Evolutionary conservation across 2,888 invertebrate species (phyloP), one percentile per base, ranked within the genome.

Genomic region (Saturnia pavonia): DNA sequence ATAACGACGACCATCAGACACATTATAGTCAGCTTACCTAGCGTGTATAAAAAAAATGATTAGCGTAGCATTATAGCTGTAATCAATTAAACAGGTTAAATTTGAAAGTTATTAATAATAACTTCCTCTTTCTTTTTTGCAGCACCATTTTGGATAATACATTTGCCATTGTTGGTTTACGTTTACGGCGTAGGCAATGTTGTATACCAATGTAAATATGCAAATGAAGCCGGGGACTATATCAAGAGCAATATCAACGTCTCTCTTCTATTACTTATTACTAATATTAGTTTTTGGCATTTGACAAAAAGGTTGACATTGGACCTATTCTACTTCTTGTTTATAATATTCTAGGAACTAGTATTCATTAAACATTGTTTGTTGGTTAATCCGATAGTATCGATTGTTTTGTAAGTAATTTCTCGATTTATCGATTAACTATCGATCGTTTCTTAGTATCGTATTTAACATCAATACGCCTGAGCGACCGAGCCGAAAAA

Each of bases 161-260:
- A 91, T 54, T 27, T 86, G 1, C 68, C 73, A 2, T 74, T 91
- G 0, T 74, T 91, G 2, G 42, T 81, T 12, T 92, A 92, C 76
- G 82, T 90, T 16, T 92, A 92, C 72, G 85, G 77, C 0, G 72
- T 83, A 1, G 91, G 92, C 0, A 83, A 73, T 70, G 19, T 83
- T 1, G 84, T 85, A 6, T 91, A 85, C 72, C 87, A 85, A 71
- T 72, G 83, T 48, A 82, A 83, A 67, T 75, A 81, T n/a, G 90
- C 91, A 0, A 68, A 82, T 0, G 80, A 75, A 0, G 76, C 80
- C 7, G 78, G 77, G 0, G 91, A 91, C 69, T 86, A 81, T 27
- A 79, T 91, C 69, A 91, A 88, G 74, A 87, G 85, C 63, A 87
- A 80, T 51, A 84, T 91, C n/a, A 91, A 87, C 70, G 76, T 91